Evolutionary conservation across 2,888 invertebrate genomes (phyloP).

Genomic region (Macrosoma leucophasiata): DNA sequence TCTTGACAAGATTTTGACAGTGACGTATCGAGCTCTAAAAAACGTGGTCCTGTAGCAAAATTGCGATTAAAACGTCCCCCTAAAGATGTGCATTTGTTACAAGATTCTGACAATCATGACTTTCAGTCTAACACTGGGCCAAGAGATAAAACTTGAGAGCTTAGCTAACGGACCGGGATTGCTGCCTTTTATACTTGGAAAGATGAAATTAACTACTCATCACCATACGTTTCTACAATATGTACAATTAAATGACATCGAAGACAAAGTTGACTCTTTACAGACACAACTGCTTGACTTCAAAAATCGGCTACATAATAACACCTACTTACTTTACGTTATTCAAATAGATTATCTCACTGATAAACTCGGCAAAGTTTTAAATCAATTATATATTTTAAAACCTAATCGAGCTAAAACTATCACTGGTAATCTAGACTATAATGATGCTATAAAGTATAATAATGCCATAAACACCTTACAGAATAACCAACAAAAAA

Average conservation of each 20-base stretch:
- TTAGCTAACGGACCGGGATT: constrained; percentile 16
- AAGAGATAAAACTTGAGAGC: constrained; percentile 18
- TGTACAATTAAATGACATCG: constrained; percentile 12
- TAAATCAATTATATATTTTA: constrained; percentile 10
- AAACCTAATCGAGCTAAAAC: constrained; percentile 9
- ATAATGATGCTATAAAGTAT: no score
- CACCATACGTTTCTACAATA: constrained; percentile 16
- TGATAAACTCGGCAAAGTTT: constrained; percentile 7
- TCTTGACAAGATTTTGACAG: no score
- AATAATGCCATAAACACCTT: no score
- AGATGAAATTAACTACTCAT: constrained; percentile 8
- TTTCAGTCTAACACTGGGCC: constrained; percentile 2
- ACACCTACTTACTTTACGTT: constrained; percentile 8
- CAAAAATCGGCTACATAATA: constrained; percentile 3
- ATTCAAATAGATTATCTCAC: constrained; percentile 8
- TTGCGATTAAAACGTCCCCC: no score
- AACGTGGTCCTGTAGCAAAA: no score
- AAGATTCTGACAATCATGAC: background rate
- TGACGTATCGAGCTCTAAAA: no score
- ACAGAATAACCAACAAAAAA: no score
- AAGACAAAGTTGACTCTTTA: constrained; percentile 8
- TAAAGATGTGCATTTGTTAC: constrained; percentile 7
- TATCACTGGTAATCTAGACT: no score
- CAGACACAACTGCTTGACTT: constrained; percentile 4
- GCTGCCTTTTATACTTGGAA: constrained; percentile 17